Conservation (phyloP, 2,888 invertebrate species). For the Eupithecia centaureata region DNA sequence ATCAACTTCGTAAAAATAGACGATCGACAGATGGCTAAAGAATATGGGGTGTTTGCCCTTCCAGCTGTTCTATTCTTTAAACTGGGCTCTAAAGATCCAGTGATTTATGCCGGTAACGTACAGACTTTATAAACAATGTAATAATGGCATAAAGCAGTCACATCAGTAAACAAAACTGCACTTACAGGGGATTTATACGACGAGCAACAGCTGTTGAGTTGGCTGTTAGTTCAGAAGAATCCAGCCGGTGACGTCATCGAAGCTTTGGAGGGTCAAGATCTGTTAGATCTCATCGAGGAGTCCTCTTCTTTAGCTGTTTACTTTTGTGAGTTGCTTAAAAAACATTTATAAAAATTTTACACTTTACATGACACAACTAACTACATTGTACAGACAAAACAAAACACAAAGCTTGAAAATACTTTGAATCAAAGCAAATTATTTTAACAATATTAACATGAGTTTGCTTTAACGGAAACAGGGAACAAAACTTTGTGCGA, state of each 20-base stretch:
- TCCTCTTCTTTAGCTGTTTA: slow-evolving; percentile 94
- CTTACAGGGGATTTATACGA: slow-evolving; percentile 91
- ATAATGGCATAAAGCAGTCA: slow-evolving; percentile 4
- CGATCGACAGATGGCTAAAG: slow-evolving; percentile 93
- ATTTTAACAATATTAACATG: slow-evolving; percentile 52
- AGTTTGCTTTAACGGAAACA: slow-evolving; percentile 75
- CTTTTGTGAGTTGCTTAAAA: slow-evolving; percentile 90
- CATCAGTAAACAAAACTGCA: slow-evolving; percentile 32
- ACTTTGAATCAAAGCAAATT: slow-evolving; percentile 12
- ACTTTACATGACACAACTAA: slow-evolving; percentile 55
- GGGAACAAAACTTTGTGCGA: slow-evolving; percentile 97
- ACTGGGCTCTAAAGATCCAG: slow-evolving; percentile 93
- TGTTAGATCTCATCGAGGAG: slow-evolving; percentile 89
- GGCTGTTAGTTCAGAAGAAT: slow-evolving; percentile 96
- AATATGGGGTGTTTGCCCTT: slow-evolving; percentile 94
- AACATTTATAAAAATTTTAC: slow-evolving; percentile 39
- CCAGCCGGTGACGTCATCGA: slow-evolving; percentile 96
- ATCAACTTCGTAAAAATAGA: slow-evolving; percentile 97
- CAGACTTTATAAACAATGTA: slow-evolving; percentile 9
- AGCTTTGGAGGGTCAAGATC: slow-evolving; percentile 91
- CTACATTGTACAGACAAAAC: slow-evolving; percentile 38
- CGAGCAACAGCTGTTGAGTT: slow-evolving; percentile 94
- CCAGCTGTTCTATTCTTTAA: slow-evolving; percentile 96
- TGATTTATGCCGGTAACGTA: slow-evolving; percentile 92
- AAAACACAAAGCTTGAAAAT: background rate